Evolutionary conservation across 2,113 vertebrate species (phyloP).

Genomic region (Amphiprion ocellaris): DNA sequence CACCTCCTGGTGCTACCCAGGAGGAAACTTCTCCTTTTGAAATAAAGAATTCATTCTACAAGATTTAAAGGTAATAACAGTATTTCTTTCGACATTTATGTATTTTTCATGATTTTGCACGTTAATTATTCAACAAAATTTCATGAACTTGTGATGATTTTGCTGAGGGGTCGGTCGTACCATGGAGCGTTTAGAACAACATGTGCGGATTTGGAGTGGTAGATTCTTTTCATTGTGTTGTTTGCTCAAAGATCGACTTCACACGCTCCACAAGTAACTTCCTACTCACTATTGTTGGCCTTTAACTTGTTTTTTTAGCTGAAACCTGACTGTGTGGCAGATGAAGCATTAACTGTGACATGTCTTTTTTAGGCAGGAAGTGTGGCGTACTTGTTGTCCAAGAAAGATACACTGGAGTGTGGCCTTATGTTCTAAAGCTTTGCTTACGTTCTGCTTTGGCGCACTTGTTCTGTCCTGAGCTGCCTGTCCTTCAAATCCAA

Average conservation of each 20-base stretch:
- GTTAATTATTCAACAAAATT: constrained; percentile 67
- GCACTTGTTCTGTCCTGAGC: constrained; percentile 65
- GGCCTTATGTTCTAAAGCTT: constrained; percentile 49
- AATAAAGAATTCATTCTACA: constrained; percentile 65
- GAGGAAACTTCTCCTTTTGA: constrained; percentile 71
- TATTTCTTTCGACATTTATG: constrained; percentile 43
- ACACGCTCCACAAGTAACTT: constrained; percentile 27
- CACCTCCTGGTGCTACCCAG: constrained; percentile 83
- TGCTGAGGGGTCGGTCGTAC: constrained; percentile 25
- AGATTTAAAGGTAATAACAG: constrained; percentile 73
- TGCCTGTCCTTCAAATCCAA: constrained; percentile 66
- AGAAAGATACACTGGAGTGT: constrained; percentile 34
- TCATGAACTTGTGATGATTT: constrained; percentile 22
- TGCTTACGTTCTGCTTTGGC: constrained; percentile 51
- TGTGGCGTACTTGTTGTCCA: constrained; percentile 48
- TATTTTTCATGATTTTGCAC: constrained; percentile 51
- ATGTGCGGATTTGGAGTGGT: constrained; percentile 4
- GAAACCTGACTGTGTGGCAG: constrained; percentile 30
- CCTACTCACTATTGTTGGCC: constrained; percentile 18
- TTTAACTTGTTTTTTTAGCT: constrained; percentile 33
- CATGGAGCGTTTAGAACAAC: constrained; percentile 30
- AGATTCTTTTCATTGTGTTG: constrained; percentile 20
- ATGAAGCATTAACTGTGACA: constrained; percentile 37
- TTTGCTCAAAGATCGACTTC: constrained; percentile 20
- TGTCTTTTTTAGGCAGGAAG: constrained; percentile 32